Evolutionary conservation across 2,797 vertebrate genomes (phyloP).

Genomic region (Chelidonichthys spinosus): DNA sequence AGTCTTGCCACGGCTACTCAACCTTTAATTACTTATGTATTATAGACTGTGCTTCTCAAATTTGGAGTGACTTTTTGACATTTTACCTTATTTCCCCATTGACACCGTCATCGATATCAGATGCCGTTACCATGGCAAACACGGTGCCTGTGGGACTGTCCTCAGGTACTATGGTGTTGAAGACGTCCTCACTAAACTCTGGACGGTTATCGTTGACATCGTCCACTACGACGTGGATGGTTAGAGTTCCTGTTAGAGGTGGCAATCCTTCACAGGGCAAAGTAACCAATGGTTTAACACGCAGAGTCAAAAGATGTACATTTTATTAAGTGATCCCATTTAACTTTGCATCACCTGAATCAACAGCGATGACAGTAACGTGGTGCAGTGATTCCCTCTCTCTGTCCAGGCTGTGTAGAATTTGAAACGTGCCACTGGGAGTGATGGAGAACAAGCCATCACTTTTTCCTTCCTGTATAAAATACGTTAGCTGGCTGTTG

Average conservation of each 20-base stretch:
- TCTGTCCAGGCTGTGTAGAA: constrained; percentile 77
- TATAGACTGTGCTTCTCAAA: background rate
- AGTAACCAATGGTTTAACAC: constrained; percentile 1
- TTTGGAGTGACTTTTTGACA: background rate
- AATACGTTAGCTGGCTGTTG: constrained; percentile 80
- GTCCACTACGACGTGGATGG: constrained; percentile 76
- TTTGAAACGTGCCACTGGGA: constrained; percentile 75
- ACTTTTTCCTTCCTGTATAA: constrained; percentile 67
- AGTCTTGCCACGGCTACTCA: too few relatives aligned
- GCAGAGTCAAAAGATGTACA: background rate
- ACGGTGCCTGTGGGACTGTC: constrained; percentile 76
- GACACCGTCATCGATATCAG: constrained; percentile 78
- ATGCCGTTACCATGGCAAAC: constrained; percentile 79
- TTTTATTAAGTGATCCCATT: background rate
- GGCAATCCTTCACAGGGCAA: constrained; percentile 74
- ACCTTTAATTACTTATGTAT: background rate
- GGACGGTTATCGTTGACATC: constrained; percentile 85
- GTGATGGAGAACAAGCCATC: constrained; percentile 75
- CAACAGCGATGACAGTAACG: constrained; percentile 77
- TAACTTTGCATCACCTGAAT: constrained; percentile 79
- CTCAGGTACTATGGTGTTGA: constrained; percentile 78
- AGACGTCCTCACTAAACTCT: constrained; percentile 71
- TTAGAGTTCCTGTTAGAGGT: constrained; percentile 80
- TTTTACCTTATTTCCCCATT: constrained; percentile 80
- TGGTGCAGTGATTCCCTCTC: constrained; percentile 71